These are phyloP conservation scores for Onychorhynchus coronatus DNA, from an alignment of 2,113 vertebrate species.

Conservation along the genomic window DNA sequence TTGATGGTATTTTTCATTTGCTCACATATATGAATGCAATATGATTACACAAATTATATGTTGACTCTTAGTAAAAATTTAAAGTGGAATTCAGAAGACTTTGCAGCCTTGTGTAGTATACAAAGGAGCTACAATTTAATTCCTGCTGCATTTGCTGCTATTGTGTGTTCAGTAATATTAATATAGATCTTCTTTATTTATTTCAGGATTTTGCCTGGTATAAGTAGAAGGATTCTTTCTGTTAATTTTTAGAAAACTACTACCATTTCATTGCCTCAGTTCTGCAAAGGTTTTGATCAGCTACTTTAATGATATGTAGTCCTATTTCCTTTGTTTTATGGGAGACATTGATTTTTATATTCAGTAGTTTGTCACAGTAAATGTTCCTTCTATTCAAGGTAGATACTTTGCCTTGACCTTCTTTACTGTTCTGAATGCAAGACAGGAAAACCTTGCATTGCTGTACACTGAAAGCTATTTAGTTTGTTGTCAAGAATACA, in stretches of 20 bases:
- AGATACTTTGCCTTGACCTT: background rate
- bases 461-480: background rate
- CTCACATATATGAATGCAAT: constrained; percentile 44
- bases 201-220: background rate
- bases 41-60: constrained; percentile 61
- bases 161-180: constrained; percentile 16
- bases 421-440: background rate
- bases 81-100: constrained; percentile 1
- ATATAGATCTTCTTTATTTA: background rate
- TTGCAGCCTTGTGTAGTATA: background rate
- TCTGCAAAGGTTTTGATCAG: background rate
- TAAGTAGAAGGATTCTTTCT: background rate
- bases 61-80: constrained; percentile 40
- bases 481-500: background rate
- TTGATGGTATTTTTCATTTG: constrained; percentile 50
- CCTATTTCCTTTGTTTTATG: background rate
- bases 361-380: background rate
- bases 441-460: background rate
- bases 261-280: background rate
- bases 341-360: background rate
- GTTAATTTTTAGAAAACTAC: background rate
- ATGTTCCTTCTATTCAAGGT: background rate
- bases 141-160: constrained; percentile 48
- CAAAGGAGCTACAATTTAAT: constrained; percentile 43
- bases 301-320: background rate